Conservation (phyloP, 2,113 vertebrate genomes). For the Lutjanus erythropterus region DNA sequence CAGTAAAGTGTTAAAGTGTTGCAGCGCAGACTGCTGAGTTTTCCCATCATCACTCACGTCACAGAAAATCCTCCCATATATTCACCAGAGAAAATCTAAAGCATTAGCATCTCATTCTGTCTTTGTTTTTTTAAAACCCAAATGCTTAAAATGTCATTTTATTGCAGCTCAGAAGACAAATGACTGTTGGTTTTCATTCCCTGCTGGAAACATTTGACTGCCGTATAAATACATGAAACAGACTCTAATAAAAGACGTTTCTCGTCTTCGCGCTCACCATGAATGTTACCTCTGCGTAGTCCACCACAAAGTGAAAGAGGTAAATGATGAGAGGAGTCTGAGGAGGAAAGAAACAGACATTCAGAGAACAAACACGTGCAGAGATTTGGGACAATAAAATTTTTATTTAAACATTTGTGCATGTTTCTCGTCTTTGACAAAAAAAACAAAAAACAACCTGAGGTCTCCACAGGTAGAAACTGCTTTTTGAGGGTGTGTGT, state of each 20-base stretch:
- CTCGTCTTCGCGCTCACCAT: conserved; percentile 88
- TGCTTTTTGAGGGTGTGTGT: too few relatives aligned
- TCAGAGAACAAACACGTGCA: background rate
- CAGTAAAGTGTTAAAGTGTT: background rate
- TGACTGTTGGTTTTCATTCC: too few relatives aligned
- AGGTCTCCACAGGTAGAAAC: too few relatives aligned
- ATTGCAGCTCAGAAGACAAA: background rate
- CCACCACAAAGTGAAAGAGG: conserved; percentile 96
- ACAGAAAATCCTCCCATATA: background rate
- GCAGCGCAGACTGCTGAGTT: background rate
- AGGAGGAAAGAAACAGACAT: conserved; percentile 46
- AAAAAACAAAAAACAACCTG: too few relatives aligned
- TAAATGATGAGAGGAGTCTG: conserved; percentile 98
- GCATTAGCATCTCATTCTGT: background rate
- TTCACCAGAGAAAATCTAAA: background rate
- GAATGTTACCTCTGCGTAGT: conserved; percentile 96
- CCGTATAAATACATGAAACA: background rate
- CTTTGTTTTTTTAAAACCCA: background rate
- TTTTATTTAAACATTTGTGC: too few relatives aligned
- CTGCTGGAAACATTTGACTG: too few relatives aligned
- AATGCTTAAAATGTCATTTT: background rate
- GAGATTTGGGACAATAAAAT: too few relatives aligned
- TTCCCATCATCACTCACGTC: background rate
- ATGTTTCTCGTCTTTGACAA: too few relatives aligned
- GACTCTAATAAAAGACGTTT: background rate